Percentiles rank a stretch among this genome's conserved stretches.
These are phyloP conservation scores for Galaxias olidus DNA, from an alignment of 2,797 vertebrate species.

Conservation along the genomic window DNA sequence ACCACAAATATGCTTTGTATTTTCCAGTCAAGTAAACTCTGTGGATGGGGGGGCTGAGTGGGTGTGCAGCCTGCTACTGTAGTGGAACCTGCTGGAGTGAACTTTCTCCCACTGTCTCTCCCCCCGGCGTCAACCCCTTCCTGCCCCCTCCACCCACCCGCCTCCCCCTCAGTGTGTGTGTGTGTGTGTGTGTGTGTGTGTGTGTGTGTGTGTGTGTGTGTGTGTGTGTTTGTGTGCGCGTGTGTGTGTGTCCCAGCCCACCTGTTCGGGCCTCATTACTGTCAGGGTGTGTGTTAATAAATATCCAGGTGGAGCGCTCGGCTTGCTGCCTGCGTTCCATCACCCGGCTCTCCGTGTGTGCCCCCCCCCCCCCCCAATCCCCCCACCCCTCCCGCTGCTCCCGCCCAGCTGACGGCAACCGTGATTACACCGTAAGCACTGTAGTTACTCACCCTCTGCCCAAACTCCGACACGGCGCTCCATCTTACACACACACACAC, in stretches of 20 bases:
- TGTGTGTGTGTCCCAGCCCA: slow-evolving; percentile 78
- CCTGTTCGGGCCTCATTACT: slow-evolving; percentile 84
- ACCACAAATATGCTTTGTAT: background rate
- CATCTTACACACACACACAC: slow-evolving; percentile 67
- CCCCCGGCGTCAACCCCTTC: slow-evolving; percentile 22
- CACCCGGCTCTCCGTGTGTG: slow-evolving; percentile 66
- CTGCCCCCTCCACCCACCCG: slow-evolving; percentile 52
- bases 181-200: slow-evolving; percentile 67
- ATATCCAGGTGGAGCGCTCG: slow-evolving; percentile 82
- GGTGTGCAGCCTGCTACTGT: slow-evolving; percentile 58
- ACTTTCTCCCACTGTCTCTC: slow-evolving; percentile 60
- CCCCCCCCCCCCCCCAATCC: slow-evolving; percentile 6
- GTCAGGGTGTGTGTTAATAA: slow-evolving; percentile 82
- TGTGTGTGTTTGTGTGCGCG: slow-evolving; percentile 72
- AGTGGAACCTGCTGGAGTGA: slow-evolving; percentile 63
- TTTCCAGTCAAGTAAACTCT: slow-evolving; percentile 33
- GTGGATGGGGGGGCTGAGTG: slow-evolving; percentile 54
- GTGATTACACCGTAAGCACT: slow-evolving; percentile 84
- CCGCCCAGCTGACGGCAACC: slow-evolving; percentile 76
- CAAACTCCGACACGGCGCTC: slow-evolving; percentile 78
- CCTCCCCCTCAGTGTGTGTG: slow-evolving; percentile 72
- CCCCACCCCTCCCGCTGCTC: slow-evolving; percentile 57
- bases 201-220: slow-evolving; percentile 76
- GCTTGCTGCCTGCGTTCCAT: slow-evolving; percentile 76
- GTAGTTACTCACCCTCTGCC: slow-evolving; percentile 83